These are phyloP conservation scores for Cyprinella venusta DNA, from an alignment of 2,797 vertebrate genomes.

Conservation along the genomic window DNA sequence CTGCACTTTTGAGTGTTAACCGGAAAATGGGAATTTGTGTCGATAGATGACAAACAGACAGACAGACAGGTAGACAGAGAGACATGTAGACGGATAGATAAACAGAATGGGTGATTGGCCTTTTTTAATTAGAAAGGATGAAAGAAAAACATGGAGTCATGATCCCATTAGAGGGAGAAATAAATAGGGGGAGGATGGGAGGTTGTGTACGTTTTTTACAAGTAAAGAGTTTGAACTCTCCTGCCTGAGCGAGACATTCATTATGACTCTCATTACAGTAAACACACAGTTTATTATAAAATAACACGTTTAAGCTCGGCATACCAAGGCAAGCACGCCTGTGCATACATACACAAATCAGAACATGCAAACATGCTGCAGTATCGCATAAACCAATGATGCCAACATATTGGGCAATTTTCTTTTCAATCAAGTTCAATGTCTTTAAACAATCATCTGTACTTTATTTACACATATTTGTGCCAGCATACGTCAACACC, in stretches of 20 bases:
- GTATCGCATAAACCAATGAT: background rate
- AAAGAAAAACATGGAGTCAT: constrained; percentile 53
- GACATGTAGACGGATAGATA: constrained; percentile 31
- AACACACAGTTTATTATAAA: constrained; percentile 71
- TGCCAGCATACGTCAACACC: background rate
- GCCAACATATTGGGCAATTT: background rate
- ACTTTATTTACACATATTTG: background rate
- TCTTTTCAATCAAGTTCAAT: background rate
- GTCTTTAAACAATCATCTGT: background rate
- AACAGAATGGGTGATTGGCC: constrained; percentile 66
- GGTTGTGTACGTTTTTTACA: constrained; percentile 23
- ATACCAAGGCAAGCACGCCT: background rate
- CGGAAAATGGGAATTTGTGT: background rate
- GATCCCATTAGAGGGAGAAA: constrained; percentile 50
- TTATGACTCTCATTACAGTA: constrained; percentile 78
- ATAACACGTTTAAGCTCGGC: constrained; percentile 69
- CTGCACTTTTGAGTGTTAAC: background rate
- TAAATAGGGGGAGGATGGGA: constrained; percentile 18
- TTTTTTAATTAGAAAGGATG: constrained; percentile 71
- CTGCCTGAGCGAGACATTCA: constrained; percentile 73
- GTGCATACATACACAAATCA: background rate
- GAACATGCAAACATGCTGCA: background rate
- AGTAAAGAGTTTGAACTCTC: constrained; percentile 65
- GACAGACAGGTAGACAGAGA: background rate
- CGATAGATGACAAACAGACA: background rate